Evolutionary conservation across 1,140 invertebrate species (phyloP).

Genomic region (Zaprionus lachaisei): DNA sequence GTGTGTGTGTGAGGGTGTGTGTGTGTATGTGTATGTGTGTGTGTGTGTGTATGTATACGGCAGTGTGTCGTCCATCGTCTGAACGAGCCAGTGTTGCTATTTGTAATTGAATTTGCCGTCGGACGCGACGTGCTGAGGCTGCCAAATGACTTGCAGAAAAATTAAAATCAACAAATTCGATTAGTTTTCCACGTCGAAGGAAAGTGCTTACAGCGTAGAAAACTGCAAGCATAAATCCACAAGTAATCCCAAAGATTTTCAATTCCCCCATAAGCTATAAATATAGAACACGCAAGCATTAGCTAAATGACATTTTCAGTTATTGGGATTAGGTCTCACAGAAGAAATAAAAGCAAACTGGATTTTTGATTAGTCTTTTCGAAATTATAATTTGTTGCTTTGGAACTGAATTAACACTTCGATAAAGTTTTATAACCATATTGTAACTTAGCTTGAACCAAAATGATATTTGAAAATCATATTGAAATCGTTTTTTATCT

Average conservation of each 20-base stretch:
- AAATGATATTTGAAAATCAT: no score
- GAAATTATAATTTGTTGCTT: no score
- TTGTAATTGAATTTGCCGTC: constrained; percentile 45
- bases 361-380: no score
- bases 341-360: neutral
- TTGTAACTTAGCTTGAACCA: no score
- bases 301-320: neutral
- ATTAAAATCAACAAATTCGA: constrained; percentile 49
- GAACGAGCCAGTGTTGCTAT: constrained; percentile 15
- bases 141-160: constrained; percentile 28
- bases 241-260: constrained; percentile 7
- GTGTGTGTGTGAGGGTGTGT: neutral
- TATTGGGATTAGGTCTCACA: neutral
- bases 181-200: constrained; percentile 14
- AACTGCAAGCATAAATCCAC: neutral
- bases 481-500: no score
- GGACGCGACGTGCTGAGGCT: constrained; percentile 33
- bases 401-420: no score
- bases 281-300: neutral
- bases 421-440: no score
- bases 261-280: neutral
- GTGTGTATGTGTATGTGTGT: neutral
- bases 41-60: neutral
- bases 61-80: neutral
- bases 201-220: constrained; percentile 8